Conservation (phyloP, 2,888 invertebrate species). For the Phortica magna region DNA sequence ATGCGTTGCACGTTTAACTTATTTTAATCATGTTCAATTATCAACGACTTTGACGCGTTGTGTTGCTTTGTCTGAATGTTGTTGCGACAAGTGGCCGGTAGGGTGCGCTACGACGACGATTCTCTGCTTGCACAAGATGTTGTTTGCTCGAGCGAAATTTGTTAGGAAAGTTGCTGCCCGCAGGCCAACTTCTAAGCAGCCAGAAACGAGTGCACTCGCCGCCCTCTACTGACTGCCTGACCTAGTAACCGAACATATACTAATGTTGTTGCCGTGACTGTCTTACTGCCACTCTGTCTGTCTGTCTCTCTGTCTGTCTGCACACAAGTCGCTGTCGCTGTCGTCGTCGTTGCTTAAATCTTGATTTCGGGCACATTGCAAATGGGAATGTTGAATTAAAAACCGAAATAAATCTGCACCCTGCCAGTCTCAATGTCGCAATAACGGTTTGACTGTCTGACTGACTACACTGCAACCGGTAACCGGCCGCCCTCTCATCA, state of each 20-base stretch:
- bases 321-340: constrained; percentile 48
- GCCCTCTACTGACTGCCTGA: background rate
- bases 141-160: background rate
- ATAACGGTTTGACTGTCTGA: background rate
- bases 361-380: constrained; percentile 26
- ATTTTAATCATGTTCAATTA: constrained; percentile 53
- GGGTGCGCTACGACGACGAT: background rate
- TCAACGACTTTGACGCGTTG: background rate
- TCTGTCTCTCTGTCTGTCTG: constrained; percentile 51
- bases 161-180: background rate
- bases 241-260: background rate
- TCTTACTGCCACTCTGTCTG: background rate
- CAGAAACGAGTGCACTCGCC: background rate
- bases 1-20: constrained; percentile 48
- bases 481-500: too few relatives aligned
- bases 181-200: background rate
- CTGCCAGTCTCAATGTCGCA: background rate
- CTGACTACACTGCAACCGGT: too few relatives aligned
- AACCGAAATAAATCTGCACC: constrained; percentile 25
- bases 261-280: background rate
- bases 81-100: too few relatives aligned
- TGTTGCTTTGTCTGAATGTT: too few relatives aligned
- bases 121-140: background rate
- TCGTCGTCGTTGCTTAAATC: constrained; percentile 51
- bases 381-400: constrained; percentile 29